phyloP scores from a whole-genome alignment of 2,797 vertebrate species.

The Labroides dimidiatus region DNA sequence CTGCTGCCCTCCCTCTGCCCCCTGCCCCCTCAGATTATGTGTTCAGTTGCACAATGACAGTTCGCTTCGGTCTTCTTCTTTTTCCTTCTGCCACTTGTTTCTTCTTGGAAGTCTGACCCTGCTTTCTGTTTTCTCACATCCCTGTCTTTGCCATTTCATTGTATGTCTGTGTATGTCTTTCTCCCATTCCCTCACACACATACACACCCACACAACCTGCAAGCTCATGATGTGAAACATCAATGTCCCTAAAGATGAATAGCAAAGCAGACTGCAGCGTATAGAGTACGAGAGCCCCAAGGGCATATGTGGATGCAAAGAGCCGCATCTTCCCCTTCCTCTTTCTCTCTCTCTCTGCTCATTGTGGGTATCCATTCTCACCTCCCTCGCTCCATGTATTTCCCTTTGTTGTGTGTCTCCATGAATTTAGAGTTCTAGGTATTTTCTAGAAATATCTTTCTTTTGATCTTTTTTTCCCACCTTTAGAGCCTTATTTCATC shows the following conservation, averaged over 20 bases:
- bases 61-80: neutral
- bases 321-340: slow-evolving; percentile 38
- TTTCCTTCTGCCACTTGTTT: slow-evolving; percentile 24
- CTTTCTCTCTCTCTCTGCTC: slow-evolving; percentile 2
- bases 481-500: slow-evolving; percentile 3
- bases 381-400: slow-evolving; percentile 4
- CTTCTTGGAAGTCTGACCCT: slow-evolving; percentile 27
- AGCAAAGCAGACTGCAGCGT: slow-evolving; percentile 67
- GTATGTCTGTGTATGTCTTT: neutral
- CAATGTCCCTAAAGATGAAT: slow-evolving; percentile 70
- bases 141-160: slow-evolving; percentile 23
- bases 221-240: slow-evolving; percentile 68
- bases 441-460: slow-evolving; percentile 23
- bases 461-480: slow-evolving; percentile 22
- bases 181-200: neutral
- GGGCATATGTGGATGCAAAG: slow-evolving; percentile 58
- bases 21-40: neutral
- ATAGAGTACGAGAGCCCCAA: slow-evolving; percentile 63
- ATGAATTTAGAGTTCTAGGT: slow-evolving; percentile 23
- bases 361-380: slow-evolving; percentile 19
- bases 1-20: slow-evolving; percentile 5
- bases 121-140: slow-evolving; percentile 18
- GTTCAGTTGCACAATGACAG: slow-evolving; percentile 8
- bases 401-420: slow-evolving; percentile 19
- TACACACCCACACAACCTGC: slow-evolving; percentile 40